Evolutionary conservation across 2,113 vertebrate genomes (phyloP), one percentile per base, ranked within the genome.

Genomic region (Gavialis gangeticus): DNA sequence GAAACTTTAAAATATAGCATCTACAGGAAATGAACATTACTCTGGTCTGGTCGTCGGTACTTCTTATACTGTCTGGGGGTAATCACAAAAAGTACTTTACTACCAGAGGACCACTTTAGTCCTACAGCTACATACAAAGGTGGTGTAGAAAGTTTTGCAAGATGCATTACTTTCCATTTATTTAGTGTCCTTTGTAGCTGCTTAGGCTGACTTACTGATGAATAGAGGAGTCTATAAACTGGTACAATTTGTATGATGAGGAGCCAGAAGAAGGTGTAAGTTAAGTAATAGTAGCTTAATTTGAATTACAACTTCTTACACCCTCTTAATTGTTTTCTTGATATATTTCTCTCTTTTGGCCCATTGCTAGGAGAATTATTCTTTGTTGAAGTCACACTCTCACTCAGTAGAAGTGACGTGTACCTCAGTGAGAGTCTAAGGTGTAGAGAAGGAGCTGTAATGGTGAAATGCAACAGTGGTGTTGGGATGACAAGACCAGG

Each of bases 191-290:
- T 63, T 87, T 12, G 34, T 76, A 64, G 12, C 57, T 6, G 3
- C 67, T 92, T 89, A 69, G 92, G 63, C 37, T 28, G 14, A 8
- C 59, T 6, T 58, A 62, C 55, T 83, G 67, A 4, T 87, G 87
- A 76, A 57, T 83, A 91, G 91, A 54, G 71, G 28, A 85, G 10
- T 86, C 15, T 84, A 62, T 84, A 75, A 27, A 83, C 5, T 82
- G 21, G 75, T 69, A 34, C 14, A 94, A 94, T 89, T 76, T 85
- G 83, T 3, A 0, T 63, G 85, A 55, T 55, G 63, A 87, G 90
- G 76, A 89, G 84, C 17, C 30, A 64, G 77, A 91, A 92, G 60
- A 83, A 94, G 89, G 75, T 64, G 57, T 89, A 94, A 89, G 90
- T 96, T 91, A 92, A 95, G 75, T 60, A 93, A 84, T 34, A 87